Evolutionary conservation across 2,888 invertebrate genomes (phyloP).

Genomic region (Choreutis nemorana): DNA sequence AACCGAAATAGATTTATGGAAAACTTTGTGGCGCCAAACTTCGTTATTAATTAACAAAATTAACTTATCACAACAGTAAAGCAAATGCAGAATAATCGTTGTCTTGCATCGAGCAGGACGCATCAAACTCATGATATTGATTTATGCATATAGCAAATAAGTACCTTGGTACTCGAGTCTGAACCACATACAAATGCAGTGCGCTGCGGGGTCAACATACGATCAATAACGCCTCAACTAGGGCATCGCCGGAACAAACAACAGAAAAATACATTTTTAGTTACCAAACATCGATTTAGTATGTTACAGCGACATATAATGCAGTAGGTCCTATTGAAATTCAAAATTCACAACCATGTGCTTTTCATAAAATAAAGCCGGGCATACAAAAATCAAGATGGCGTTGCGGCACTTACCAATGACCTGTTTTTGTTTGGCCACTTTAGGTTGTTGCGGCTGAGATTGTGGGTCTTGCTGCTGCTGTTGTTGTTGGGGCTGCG

Average conservation of each 20-base stretch:
- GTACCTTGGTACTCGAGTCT: conserved; percentile 9
- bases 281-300: conserved; percentile 6
- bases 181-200: too few species aligned
- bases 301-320: conserved; percentile 13
- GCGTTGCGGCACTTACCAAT: conserved; percentile 76
- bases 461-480: conserved; percentile 65
- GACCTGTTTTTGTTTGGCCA: conserved; percentile 85
- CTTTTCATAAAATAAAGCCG: conserved; percentile 39
- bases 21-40: too few species aligned
- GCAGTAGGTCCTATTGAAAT: conserved; percentile 8
- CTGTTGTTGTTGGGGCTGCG: conserved; percentile 70
- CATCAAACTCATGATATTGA: too few species aligned
- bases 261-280: conserved; percentile 4
- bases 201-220: conserved; percentile 31
- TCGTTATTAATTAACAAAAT: too few species aligned
- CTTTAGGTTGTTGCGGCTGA: conserved; percentile 68
- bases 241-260: conserved; percentile 2
- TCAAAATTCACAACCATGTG: conserved; percentile 33
- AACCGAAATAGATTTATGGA: too few species aligned
- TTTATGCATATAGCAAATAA: conserved; percentile 22
- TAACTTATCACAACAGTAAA: too few species aligned
- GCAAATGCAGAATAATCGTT: too few species aligned
- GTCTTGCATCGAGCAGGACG: too few species aligned
- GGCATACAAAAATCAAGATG: conserved; percentile 52
- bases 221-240: conserved; percentile 29